phyloP scores from a whole-genome alignment of 2,113 vertebrate genomes.

The Apus apus region DNA sequence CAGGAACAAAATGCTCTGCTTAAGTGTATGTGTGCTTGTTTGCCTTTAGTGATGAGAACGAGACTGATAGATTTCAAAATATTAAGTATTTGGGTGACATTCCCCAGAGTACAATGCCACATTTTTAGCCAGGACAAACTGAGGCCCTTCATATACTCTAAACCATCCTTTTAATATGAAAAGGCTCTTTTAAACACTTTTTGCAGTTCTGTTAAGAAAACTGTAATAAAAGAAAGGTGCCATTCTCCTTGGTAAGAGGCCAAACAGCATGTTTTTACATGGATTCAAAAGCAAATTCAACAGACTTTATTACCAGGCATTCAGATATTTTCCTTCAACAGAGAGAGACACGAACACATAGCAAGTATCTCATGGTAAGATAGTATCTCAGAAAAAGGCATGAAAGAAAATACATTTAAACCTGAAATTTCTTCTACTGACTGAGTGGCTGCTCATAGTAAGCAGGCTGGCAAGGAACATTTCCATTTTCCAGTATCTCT shows the following conservation, averaged over 20 bases:
- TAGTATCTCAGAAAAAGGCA: background rate
- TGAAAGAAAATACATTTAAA: background rate
- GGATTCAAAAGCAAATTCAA: background rate
- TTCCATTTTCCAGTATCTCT: background rate
- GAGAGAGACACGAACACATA: background rate
- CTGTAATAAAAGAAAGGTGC: background rate
- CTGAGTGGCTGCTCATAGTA: background rate
- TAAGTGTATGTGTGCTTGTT: background rate
- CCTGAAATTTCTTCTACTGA: background rate
- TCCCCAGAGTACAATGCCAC: background rate
- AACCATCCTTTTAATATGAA: background rate
- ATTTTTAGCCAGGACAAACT: background rate
- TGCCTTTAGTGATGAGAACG: background rate
- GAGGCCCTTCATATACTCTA: background rate
- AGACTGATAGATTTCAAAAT: background rate
- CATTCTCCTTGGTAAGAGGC: background rate
- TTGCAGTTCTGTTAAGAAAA: background rate
- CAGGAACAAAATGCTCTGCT: background rate
- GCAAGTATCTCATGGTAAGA: background rate
- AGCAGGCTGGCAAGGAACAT: background rate
- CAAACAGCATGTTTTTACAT: background rate
- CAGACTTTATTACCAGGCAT: background rate
- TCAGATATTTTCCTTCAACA: background rate
- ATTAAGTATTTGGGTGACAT: background rate
- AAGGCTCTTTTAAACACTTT: background rate